A percentile compares a stretch with the other conserved stretches of the same genome.
These are phyloP conservation scores for Acipenser oxyrinchus DNA, from an alignment of 2,797 vertebrate species.

Conservation along the genomic window DNA sequence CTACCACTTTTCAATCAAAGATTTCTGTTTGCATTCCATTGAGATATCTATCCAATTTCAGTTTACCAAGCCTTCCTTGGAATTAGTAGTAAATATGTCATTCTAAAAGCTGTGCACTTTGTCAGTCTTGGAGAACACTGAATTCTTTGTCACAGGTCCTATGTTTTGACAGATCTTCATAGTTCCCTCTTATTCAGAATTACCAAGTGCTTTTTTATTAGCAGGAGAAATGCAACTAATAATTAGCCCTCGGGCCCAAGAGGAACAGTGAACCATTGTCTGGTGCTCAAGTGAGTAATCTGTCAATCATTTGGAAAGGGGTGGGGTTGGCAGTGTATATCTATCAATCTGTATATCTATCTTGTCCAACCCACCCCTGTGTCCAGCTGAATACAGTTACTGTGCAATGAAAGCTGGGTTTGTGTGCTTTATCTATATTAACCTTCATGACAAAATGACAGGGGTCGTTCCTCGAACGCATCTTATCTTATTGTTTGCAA, in stretches of 20 bases:
- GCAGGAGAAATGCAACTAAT: constrained; percentile 39
- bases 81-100: constrained; percentile 45
- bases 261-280: constrained; percentile 55
- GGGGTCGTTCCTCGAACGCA: too few species aligned
- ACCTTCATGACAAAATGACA: too few species aligned
- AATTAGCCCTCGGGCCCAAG: constrained; percentile 38
- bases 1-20: not conserved
- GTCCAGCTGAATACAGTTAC: too few species aligned
- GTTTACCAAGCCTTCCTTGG: constrained; percentile 26
- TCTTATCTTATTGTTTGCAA: too few species aligned
- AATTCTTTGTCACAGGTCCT: constrained; percentile 32
- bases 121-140: constrained; percentile 45
- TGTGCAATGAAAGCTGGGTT: too few species aligned
- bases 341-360: too few species aligned
- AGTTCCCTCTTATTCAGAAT: constrained; percentile 40
- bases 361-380: too few species aligned
- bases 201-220: constrained; percentile 40
- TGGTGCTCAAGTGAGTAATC: constrained; percentile 26
- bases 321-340: not conserved
- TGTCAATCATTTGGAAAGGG: constrained; percentile 16
- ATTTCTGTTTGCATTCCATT: not conserved
- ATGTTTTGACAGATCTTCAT: constrained; percentile 42
- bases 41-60: constrained; percentile 18
- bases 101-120: constrained; percentile 36
- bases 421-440: too few species aligned